Conservation (phyloP, 2,797 vertebrate genomes). For the Phataginus tricuspis region DNA sequence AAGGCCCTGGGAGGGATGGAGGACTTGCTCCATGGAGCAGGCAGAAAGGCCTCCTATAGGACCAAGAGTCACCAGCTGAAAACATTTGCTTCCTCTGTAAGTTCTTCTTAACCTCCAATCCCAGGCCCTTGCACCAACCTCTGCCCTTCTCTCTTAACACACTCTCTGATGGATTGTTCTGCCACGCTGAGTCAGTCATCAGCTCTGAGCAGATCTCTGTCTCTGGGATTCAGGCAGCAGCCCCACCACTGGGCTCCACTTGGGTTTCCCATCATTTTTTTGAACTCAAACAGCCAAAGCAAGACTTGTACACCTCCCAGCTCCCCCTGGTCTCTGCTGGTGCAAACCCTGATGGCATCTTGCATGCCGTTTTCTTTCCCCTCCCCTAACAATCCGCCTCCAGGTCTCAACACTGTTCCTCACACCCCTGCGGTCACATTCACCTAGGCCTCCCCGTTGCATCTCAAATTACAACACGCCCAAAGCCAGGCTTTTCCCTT, state of each 20-base stretch:
- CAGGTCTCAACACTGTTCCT: background rate
- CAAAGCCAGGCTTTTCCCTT: background rate
- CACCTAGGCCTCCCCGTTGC: background rate
- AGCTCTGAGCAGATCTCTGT: background rate
- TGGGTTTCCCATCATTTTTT: background rate
- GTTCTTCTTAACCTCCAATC: background rate
- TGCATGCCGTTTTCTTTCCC: background rate
- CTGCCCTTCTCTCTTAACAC: background rate
- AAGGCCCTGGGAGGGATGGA: background rate
- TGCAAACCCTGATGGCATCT: background rate
- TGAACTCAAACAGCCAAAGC: background rate
- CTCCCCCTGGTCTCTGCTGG: background rate
- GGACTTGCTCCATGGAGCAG: accelerated
- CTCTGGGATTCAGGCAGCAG: background rate
- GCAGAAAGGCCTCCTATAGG: background rate
- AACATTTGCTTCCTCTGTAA: background rate
- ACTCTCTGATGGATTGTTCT: background rate
- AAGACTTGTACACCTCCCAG: background rate
- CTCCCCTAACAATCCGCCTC: background rate
- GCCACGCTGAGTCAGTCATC: background rate
- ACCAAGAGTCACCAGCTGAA: background rate
- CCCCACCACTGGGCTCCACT: background rate
- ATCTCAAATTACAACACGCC: background rate
- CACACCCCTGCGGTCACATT: background rate
- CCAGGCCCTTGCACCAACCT: background rate